phyloP scores from a whole-genome alignment of 2,888 invertebrate species.

The Drosophila parthenogenetica region DNA sequence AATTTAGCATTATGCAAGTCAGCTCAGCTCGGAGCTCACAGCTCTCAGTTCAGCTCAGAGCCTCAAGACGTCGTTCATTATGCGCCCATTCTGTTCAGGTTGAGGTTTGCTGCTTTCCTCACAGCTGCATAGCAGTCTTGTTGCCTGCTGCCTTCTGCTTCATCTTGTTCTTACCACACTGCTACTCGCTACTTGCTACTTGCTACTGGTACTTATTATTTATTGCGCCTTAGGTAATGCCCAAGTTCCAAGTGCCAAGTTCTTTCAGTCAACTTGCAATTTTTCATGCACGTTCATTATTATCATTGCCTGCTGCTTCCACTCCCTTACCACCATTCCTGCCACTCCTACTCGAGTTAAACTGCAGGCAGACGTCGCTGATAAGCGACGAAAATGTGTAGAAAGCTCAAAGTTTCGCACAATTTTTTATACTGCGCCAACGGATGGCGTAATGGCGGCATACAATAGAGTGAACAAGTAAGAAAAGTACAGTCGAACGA shows the following conservation, averaged over 20 bases:
- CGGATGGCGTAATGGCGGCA: constrained; percentile 24
- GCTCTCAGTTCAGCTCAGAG: constrained; percentile 6
- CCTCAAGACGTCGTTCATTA: constrained; percentile 75
- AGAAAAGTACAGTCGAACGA: too few species aligned
- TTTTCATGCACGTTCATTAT: constrained; percentile 81
- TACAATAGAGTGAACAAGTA: constrained; percentile 16
- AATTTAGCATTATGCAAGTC: constrained; percentile 79
- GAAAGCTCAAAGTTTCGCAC: constrained; percentile 80
- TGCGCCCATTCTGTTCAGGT: constrained; percentile 68
- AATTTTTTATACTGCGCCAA: constrained; percentile 69
- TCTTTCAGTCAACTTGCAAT: constrained; percentile 74
- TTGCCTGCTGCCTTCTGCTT: not conserved
- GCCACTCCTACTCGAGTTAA: constrained; percentile 46
- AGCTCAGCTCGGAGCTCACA: constrained; percentile 31
- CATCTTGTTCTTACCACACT: not conserved
- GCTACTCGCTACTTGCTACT: not conserved
- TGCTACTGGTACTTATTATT: constrained; percentile 70
- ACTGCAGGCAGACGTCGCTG: constrained; percentile 72
- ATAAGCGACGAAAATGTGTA: constrained; percentile 79
- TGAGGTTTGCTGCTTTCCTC: constrained; percentile 18
- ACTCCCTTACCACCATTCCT: not conserved
- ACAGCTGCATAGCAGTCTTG: constrained; percentile 4
- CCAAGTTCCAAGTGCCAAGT: constrained; percentile 64
- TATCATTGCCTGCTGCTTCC: constrained; percentile 59
- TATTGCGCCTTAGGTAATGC: constrained; percentile 79